Base-by-base conservation (phyloP, 2,888 invertebrate species). In the Neria commutata region DNA sequence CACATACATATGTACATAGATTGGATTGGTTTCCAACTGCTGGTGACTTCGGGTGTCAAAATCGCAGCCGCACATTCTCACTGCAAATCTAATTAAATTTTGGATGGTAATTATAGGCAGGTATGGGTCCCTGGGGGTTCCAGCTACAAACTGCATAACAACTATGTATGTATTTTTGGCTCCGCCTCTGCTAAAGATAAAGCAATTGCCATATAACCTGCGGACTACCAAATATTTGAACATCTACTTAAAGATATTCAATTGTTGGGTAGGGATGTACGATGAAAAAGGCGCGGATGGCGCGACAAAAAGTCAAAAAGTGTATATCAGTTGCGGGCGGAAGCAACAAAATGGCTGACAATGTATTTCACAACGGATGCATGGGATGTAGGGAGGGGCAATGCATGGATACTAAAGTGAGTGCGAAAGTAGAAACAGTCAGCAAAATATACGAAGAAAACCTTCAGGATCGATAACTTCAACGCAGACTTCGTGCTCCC, bases 401-500 rank as follows among this genome's bases (percentile, higher is more conserved):
- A 11, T 6, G 29, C 6, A 8, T 29, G 29, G 29, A 29, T 29
- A 29, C 29, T 29, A 29, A 29, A 17, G 42, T 3, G 19, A 42
- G 21, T 11, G 21, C 19, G 5, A 19, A 42, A 42, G 21, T 4
- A 8, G 42, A 17, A 42, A 42, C 17, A 17, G 42, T 19, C 42
- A 42, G 21, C 42, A 42, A n/a, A n/a, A n/a, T n/a, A n/a, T n/a
- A 17, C 17, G 42, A 42, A 17, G 14, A 19, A 42, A 19, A 21
- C 17, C 17, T 6, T 21, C 17, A 17, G 42, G 42, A 42, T 42
- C 42, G 42, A 42, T 42, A 42, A 42, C 42, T 42, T 42, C 14
- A 42, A 42, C 42, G 42, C 19, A 42, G 42, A 21, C 42, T 42
- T 42, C n/a, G n/a, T n/a, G n/a, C n/a, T n/a, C n/a, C n/a, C n/a